Conservation (phyloP, 2,888 invertebrate species). For the Cylloceria caligata region DNA sequence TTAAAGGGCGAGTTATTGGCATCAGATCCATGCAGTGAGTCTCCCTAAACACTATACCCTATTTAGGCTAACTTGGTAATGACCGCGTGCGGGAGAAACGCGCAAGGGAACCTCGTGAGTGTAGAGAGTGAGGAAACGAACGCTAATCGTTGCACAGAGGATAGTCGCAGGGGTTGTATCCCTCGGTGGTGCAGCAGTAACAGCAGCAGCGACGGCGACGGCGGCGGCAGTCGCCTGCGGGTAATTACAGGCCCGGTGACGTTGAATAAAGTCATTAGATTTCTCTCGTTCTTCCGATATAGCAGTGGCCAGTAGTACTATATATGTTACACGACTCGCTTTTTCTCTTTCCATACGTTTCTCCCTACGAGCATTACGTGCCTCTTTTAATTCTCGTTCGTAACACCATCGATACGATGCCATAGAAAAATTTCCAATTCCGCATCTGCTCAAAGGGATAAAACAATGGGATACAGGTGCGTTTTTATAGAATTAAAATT, state of each 20-base stretch:
- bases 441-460: constrained; percentile 19
- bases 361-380: constrained; percentile 23
- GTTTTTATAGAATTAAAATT: constrained; percentile 7
- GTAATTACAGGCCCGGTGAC: constrained; percentile 83
- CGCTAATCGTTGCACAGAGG: constrained; percentile 45
- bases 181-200: constrained; percentile 56
- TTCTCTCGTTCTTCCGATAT: constrained; percentile 73
- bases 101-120: constrained; percentile 61
- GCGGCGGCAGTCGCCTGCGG: constrained; percentile 76
- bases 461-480: constrained; percentile 15
- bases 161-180: constrained; percentile 63
- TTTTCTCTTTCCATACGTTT: constrained; percentile 30
- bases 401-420: constrained; percentile 11
- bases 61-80: constrained; percentile 84
- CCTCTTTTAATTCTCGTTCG: constrained; percentile 41
- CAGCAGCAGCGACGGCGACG: constrained; percentile 67
- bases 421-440: constrained; percentile 12
- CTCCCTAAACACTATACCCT: constrained; percentile 82
- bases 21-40: constrained; percentile 52
- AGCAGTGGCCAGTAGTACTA: constrained; percentile 9
- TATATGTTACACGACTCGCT: constrained; percentile 22
- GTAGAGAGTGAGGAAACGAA: constrained; percentile 46
- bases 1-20: constrained; percentile 62
- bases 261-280: constrained; percentile 83
- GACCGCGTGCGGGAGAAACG: constrained; percentile 79